Conservation (phyloP, 2,113 vertebrate genomes). For the Hirundichthys speculiger region DNA sequence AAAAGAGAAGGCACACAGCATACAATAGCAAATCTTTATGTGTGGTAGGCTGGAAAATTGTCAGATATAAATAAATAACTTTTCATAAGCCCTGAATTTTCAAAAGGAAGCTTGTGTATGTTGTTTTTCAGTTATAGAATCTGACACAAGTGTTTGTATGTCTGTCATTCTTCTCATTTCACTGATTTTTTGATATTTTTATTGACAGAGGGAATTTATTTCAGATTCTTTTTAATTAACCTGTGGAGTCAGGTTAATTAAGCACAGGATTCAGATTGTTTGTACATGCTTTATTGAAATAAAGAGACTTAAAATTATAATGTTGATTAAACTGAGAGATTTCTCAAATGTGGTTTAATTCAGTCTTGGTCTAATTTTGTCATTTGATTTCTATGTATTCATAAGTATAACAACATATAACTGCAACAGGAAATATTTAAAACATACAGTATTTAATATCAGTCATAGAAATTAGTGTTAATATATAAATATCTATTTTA, state of each 20-base stretch:
- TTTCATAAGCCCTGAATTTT: background rate
- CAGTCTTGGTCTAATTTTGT: too few species aligned
- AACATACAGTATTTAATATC: too few species aligned
- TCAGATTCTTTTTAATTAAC: background rate
- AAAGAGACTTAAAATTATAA: background rate
- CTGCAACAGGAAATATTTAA: too few species aligned
- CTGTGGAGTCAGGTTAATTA: background rate
- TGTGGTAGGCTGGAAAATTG: slow-evolving; percentile 22
- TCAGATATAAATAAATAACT: slow-evolving; percentile 6
- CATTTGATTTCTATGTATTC: too few species aligned
- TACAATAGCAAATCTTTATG: slow-evolving; percentile 49
- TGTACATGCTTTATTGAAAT: background rate
- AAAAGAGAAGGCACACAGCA: slow-evolving; percentile 31
- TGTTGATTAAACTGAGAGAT: background rate
- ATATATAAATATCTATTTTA: too few species aligned
- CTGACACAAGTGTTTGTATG: background rate
- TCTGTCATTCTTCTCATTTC: slow-evolving; percentile 13
- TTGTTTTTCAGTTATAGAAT: too few species aligned
- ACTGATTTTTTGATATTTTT: background rate
- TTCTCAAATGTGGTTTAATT: too few species aligned
- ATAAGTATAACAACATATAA: too few species aligned
- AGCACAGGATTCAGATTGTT: too few species aligned
- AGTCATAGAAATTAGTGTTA: too few species aligned
- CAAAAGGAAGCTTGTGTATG: background rate
- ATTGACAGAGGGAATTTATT: background rate